These are phyloP conservation scores for Pleuronectes platessa DNA, from an alignment of 2,113 vertebrate species.

Conservation along the genomic window DNA sequence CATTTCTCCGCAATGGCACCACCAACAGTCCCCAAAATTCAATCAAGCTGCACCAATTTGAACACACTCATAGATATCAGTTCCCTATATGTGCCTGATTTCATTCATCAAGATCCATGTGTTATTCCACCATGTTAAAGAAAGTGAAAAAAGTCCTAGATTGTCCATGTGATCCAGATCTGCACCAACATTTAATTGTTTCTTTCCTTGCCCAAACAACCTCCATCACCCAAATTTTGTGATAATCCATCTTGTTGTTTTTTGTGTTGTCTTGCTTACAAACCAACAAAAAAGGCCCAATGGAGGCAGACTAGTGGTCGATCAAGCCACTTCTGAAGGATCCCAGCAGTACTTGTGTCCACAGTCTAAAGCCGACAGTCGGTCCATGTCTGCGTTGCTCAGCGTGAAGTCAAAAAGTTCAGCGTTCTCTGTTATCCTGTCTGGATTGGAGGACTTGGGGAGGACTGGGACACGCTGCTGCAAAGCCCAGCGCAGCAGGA, in stretches of 20 bases:
- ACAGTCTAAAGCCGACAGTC: slow-evolving; percentile 77
- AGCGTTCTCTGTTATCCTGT: slow-evolving; percentile 78
- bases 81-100: background rate
- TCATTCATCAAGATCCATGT: background rate
- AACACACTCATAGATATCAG: background rate
- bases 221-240: no score
- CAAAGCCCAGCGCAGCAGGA: slow-evolving; percentile 85
- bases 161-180: background rate
- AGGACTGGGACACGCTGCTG: slow-evolving; percentile 83
- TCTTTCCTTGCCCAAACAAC: background rate
- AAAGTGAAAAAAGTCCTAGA: background rate
- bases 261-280: background rate
- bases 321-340: slow-evolving; percentile 78
- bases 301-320: no score
- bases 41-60: background rate
- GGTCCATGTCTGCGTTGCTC: slow-evolving; percentile 73
- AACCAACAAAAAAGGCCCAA: background rate
- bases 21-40: no score
- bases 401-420: slow-evolving; percentile 83
- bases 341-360: slow-evolving; percentile 86
- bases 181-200: background rate
- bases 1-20: no score
- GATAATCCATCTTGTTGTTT: background rate
- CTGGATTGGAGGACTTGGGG: slow-evolving; percentile 82
- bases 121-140: background rate